Conservation (phyloP, 2,888 invertebrate species). For the Ctenicera cuprea region DNA sequence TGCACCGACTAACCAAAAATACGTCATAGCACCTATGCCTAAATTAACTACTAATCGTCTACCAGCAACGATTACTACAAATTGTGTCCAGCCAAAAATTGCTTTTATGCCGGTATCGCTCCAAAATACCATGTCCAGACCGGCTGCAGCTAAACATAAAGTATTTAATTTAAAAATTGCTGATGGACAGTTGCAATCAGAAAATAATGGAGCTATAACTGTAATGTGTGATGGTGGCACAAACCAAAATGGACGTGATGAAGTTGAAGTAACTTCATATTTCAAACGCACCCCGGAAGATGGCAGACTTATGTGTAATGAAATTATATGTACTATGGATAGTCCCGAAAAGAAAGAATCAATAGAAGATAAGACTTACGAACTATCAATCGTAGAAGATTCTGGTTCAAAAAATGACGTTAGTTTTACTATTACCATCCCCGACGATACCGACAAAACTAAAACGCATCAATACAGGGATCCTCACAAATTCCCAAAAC, state of each 20-base stretch:
- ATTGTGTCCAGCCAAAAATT: slow-evolving; percentile 72
- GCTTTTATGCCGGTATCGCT: slow-evolving; percentile 68
- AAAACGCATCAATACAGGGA: slow-evolving; percentile 53
- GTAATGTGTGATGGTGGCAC: slow-evolving; percentile 74
- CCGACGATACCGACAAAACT: slow-evolving; percentile 72
- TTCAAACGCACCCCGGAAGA: slow-evolving; percentile 60
- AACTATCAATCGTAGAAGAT: slow-evolving; percentile 69
- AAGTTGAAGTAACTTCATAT: slow-evolving; percentile 59
- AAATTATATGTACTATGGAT: no score
- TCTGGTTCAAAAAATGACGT: slow-evolving; percentile 73
- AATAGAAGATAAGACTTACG: slow-evolving; percentile 66
- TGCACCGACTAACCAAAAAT: slow-evolving; percentile 72
- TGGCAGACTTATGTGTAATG: slow-evolving; percentile 73
- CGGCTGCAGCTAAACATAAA: slow-evolving; percentile 72
- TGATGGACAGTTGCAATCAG: slow-evolving; percentile 79
- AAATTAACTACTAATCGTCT: slow-evolving; percentile 76
- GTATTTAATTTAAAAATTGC: slow-evolving; percentile 82
- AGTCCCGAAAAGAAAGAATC: slow-evolving; percentile 59
- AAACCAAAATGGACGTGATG: slow-evolving; percentile 63
- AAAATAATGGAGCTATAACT: slow-evolving; percentile 78
- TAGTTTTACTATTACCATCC: slow-evolving; percentile 75
- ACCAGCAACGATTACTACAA: slow-evolving; percentile 76
- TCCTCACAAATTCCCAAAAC: slow-evolving; percentile 69
- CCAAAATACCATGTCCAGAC: slow-evolving; percentile 51
- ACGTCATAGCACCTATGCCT: slow-evolving; percentile 77